Base-by-base conservation (phyloP, 2,113 vertebrate species). In the Passer montanus region DNA sequence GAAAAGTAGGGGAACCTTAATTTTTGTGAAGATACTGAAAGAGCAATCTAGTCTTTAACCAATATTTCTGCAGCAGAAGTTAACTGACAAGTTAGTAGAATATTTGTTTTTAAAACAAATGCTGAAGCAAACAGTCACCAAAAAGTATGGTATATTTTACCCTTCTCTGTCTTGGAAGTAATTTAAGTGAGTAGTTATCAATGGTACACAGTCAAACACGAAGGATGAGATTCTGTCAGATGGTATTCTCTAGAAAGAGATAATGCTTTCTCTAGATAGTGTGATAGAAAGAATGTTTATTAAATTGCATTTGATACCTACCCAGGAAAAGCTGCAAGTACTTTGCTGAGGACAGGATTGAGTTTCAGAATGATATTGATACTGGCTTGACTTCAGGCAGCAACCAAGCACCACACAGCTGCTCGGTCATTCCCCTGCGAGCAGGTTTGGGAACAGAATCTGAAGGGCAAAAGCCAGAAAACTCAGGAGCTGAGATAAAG, bases 341-440 rank as follows among this genome's bases (percentile, higher is more conserved):
- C 41, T 81, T 72, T 93, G 39, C 43, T 50, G 67, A 74, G 23
- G 33, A 20, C 11, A 56, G n/a, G 28, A 53, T 55, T 93, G 87
- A 8, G 15, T 83, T 94, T 80, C n/a, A 53, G n/a, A 56, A 73
- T 70, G 4, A 62, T 91, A n/a, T 11, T 75, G 24, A 24, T 69
- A 37, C 24, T 76, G 30, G 12, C 24, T 83, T 47, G 41, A 75
- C n/a, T 24, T 30, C 41, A 83, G 16, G 6, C 26, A 19, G 39
- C 30, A 62, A n/a, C 12, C 41, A 49, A 19, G 2, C 11, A 30
- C 7, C 7, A 55, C 30, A 68, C 16, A 55, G 30, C 4, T 0
- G 0, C 31, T 66, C 28, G 33, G n/a, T 49, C 55, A 35, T 27
- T 68, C n/a, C 41, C 12, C 26, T 4, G 2, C 0, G 0, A 55